These are phyloP conservation scores for Pegea sp. DNA, from an alignment of 23 tunicate species.

Conservation along the genomic window DNA sequence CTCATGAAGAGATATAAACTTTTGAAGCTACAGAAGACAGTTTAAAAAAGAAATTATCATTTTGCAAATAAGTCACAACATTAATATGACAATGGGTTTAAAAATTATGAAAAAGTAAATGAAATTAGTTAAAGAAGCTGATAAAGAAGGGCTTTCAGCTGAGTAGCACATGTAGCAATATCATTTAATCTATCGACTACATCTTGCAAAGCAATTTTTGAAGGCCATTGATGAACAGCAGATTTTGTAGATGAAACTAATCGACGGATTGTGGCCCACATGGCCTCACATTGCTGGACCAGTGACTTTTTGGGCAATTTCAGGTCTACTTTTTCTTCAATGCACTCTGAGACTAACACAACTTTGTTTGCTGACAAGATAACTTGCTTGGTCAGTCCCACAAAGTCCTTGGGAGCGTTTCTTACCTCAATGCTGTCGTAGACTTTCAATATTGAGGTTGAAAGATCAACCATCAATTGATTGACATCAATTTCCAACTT, in stretches of 20 bases:
- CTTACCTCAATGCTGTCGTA: constrained; percentile 19
- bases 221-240: constrained; percentile 75
- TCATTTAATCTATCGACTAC: constrained; percentile 51
- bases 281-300: constrained; percentile 24
- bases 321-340: constrained; percentile 17
- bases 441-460: constrained; percentile 29
- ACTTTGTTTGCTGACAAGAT: constrained; percentile 68
- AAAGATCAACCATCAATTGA: constrained; percentile 19
- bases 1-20: too few species aligned
- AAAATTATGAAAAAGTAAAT: too few species aligned
- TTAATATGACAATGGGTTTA: too few species aligned
- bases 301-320: constrained; percentile 9
- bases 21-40: too few species aligned
- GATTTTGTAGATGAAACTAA: constrained; percentile 45
- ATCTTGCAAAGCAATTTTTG: constrained; percentile 60
- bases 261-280: constrained; percentile 33
- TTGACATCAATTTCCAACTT: constrained; percentile 33
- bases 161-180: constrained; percentile 63
- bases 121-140: too few species aligned
- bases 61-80: too few species aligned
- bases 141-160: constrained; percentile 7
- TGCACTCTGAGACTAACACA: constrained; percentile 60
- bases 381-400: constrained; percentile 55
- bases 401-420: constrained; percentile 56
- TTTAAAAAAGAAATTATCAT: too few species aligned